These are phyloP conservation scores for Choloepus hoffmanni DNA, from an alignment of 2,113 vertebrate species.

Conservation along the genomic window DNA sequence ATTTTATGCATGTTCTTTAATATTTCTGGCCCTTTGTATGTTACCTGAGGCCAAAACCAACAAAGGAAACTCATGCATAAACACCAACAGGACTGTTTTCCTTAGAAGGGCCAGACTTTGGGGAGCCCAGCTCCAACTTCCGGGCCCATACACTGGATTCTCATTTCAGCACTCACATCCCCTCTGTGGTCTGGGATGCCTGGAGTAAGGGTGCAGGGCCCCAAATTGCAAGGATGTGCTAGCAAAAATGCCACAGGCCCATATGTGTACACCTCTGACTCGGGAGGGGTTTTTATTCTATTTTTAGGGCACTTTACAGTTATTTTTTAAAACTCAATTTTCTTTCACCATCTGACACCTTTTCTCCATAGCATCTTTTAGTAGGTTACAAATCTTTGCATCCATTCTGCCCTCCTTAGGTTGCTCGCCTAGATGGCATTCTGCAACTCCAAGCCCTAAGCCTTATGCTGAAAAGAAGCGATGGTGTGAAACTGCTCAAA, in stretches of 20 bases:
- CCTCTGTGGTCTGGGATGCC: background rate
- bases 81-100: background rate
- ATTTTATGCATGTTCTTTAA: background rate
- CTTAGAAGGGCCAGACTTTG: constrained; percentile 8
- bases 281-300: background rate
- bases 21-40: background rate
- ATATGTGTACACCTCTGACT: background rate
- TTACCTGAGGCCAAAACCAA: background rate
- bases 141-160: background rate
- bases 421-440: background rate
- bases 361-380: background rate
- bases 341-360: background rate
- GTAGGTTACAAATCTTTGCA: background rate
- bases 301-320: background rate
- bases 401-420: background rate
- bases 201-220: background rate
- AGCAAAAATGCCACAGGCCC: background rate
- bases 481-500: constrained; percentile 20
- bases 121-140: background rate
- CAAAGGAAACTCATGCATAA: background rate
- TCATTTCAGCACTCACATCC: background rate
- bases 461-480: constrained; percentile 17
- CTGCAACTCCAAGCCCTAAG: background rate
- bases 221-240: background rate
- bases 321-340: constrained; percentile 31